Base-by-base conservation (phyloP, 2,113 vertebrate species). In the Struthidea cinerea region DNA sequence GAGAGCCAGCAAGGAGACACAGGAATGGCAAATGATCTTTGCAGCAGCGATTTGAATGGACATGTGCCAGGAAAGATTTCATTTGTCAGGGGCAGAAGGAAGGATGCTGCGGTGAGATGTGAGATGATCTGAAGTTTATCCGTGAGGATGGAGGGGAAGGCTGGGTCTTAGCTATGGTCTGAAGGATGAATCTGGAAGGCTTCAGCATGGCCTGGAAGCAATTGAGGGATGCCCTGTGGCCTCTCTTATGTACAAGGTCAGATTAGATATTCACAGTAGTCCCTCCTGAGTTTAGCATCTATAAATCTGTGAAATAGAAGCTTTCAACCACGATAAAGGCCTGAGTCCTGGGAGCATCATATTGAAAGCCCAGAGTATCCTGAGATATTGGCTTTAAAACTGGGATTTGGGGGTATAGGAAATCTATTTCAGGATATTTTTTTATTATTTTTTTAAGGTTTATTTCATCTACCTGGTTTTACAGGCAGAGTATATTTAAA, bases 241-340 rank as follows among this genome's bases (percentile, higher is more conserved):
- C 73, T 82, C 55, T 1, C 9, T 41, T 82, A 71, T 55, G 68
- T 42, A 52, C 35, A 81, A 64, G 91, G 77, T 60, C 89, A 84
- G 87, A 56, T 89, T 82, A 87, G 74, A 75, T 82, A 64, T 87
- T 87, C 80, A 49, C 61, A 53, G 74, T 30, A 37, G 60, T 89
- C 65, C 57, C 64, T 82, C 79, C 68, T 75, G 69, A 79, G 84
- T 87, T 95, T 74, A 90, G 42, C 52, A 71, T 81, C 93, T 89
- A 82, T 95, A 93, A 93, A 95, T 95, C 65, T 73, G 26, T 71
- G 90, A 90, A 94, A 92, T 11, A 90, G 88, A 76, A 84, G 71
- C 59, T 94, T 95, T 94, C 94, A 94, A 93, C 50, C 24, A 80
- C 0, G 0, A 77, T 68, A 71, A 83, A 91, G 55, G 46, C 16